Evolutionary conservation across 1,140 invertebrate species (phyloP).

Genomic region (Drosophila ambigua): DNA sequence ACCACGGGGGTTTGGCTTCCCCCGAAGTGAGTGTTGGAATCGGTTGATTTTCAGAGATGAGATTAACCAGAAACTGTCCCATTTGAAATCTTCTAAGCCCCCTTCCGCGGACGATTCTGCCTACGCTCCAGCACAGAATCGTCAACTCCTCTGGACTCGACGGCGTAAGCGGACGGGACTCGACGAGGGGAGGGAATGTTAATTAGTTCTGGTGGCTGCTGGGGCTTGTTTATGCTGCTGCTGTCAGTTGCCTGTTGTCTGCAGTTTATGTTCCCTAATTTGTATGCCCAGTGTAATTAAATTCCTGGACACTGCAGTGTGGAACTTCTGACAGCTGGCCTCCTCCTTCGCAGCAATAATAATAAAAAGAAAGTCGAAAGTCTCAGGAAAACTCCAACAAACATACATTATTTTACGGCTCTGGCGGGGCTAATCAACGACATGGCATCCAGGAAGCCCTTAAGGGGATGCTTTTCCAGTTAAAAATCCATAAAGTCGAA

Average conservation of each 20-base stretch:
- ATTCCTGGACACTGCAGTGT: constrained; percentile 27
- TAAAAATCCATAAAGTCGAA: constrained; percentile 31
- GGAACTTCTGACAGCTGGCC: constrained; percentile 9
- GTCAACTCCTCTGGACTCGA: constrained; percentile 12
- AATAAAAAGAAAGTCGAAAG: constrained; percentile 10
- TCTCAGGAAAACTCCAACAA: not conserved
- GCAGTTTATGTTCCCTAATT: constrained; percentile 48
- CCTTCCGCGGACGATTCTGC: too few species aligned
- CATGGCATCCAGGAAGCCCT: not conserved
- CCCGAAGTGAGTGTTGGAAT: too few species aligned
- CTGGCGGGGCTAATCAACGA: constrained; percentile 1
- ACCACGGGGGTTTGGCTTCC: not conserved
- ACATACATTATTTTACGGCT: constrained; percentile 21
- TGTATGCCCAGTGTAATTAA: constrained; percentile 34
- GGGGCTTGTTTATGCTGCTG: constrained; percentile 31
- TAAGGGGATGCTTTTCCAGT: constrained; percentile 8
- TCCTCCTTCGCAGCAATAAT: constrained; percentile 19
- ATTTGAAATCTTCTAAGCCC: too few species aligned
- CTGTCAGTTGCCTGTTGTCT: constrained; percentile 13
- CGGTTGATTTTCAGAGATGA: too few species aligned
- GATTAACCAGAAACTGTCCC: too few species aligned
- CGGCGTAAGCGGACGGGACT: not conserved
- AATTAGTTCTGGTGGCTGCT: constrained; percentile 38
- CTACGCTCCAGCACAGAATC: constrained; percentile 6
- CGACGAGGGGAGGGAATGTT: constrained; percentile 17